phyloP scores from a whole-genome alignment of 2,888 invertebrate species.

The Harmothoe impar region DNA sequence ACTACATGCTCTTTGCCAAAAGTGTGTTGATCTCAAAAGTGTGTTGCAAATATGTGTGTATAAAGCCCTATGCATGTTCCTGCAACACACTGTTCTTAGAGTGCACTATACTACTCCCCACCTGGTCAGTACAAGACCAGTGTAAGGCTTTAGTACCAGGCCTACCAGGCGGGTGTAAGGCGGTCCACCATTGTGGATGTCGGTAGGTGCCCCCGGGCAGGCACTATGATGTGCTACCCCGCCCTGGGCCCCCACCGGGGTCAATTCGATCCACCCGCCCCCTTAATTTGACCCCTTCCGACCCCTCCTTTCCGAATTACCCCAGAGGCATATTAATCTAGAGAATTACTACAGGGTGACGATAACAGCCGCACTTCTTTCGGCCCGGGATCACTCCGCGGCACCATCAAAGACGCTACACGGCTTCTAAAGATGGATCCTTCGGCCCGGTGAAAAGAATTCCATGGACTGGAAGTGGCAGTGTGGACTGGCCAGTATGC shows the following conservation, averaged over 20 bases:
- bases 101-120: too few species aligned
- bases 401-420: not conserved
- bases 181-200: not conserved
- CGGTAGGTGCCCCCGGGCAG: not conserved
- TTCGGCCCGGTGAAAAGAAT: not conserved
- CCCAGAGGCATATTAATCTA: slow-evolving; percentile 38
- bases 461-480: not conserved
- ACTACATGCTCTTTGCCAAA: too few species aligned
- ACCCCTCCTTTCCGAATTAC: not conserved
- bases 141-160: too few species aligned
- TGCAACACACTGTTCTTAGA: too few species aligned
- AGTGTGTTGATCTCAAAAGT: too few species aligned
- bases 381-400: not conserved
- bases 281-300: not conserved
- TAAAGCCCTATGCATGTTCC: too few species aligned
- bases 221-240: too few species aligned
- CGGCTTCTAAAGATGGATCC: slow-evolving; percentile 4
- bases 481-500: not conserved
- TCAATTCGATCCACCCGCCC: not conserved
- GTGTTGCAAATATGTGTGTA: too few species aligned
- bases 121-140: too few species aligned
- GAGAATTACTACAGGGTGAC: slow-evolving; percentile 4
- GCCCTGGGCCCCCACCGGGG: not conserved
- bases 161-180: too few species aligned
- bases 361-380: slow-evolving; percentile 22